These are phyloP conservation scores for Euura lappo DNA, from an alignment of 1,140 invertebrate genomes.

Conservation along the genomic window DNA sequence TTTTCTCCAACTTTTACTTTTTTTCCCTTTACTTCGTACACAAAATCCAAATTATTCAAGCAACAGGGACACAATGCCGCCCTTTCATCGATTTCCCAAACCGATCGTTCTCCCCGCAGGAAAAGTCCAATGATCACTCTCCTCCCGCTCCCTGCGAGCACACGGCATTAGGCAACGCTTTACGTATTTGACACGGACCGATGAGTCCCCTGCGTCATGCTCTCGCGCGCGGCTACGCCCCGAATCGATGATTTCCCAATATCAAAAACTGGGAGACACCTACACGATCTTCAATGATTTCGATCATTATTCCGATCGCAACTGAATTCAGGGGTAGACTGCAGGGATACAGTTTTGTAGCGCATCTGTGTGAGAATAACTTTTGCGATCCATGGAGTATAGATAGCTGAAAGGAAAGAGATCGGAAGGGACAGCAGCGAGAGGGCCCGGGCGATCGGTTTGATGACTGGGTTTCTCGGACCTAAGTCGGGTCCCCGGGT, in stretches of 20 bases:
- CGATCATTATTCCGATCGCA: no score
- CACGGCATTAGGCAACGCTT: no score
- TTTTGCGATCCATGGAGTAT: no score
- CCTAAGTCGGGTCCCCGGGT: background rate
- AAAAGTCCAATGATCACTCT: no score
- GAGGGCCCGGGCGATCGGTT: background rate
- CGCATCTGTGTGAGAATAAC: background rate
- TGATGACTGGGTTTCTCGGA: background rate
- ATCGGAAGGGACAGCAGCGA: background rate
- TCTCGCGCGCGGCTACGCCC: background rate
- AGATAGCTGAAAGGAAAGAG: background rate
- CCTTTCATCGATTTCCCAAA: no score
- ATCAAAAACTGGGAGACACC: background rate
- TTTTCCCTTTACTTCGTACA: background rate
- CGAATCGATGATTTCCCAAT: background rate
- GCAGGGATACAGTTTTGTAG: no score
- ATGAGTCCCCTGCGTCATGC: background rate
- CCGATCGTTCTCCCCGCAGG: no score
- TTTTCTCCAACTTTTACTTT: no score
- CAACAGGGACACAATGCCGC: background rate
- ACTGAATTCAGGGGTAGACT: no score
- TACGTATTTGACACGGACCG: no score
- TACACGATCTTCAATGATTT: no score
- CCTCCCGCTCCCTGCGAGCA: no score
- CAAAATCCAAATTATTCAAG: background rate